These are phyloP conservation scores for Lasaia peninsularis DNA, from an alignment of 1,140 invertebrate species.

Conservation along the genomic window DNA sequence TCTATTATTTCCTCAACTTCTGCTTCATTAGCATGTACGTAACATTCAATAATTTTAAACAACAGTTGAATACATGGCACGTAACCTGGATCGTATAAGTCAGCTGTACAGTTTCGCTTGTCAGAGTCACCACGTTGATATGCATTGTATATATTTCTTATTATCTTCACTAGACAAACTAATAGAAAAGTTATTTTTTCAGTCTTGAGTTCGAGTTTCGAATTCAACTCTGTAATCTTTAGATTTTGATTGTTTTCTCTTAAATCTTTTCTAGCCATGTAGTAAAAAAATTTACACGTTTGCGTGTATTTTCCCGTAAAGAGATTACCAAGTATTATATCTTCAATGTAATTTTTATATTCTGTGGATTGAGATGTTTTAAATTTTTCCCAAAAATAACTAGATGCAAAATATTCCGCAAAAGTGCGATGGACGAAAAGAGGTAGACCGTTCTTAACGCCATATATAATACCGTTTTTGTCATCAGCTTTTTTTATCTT, in stretches of 20 bases:
- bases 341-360: not conserved
- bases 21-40: not conserved
- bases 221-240: no score
- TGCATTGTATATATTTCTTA: slow-evolving; percentile 1
- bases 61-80: not conserved
- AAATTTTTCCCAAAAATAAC: slow-evolving; percentile 13
- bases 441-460: not conserved
- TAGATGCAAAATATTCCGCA: slow-evolving; percentile 15
- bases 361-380: not conserved
- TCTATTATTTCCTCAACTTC: not conserved
- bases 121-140: slow-evolving; percentile 2
- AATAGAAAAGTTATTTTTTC: not conserved
- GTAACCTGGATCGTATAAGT: not conserved
- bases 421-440: slow-evolving; percentile 8
- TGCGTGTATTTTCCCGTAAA: slow-evolving; percentile 2
- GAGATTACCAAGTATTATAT: not conserved
- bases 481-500: slow-evolving; percentile 2
- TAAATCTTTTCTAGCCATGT: not conserved
- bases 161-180: not conserved
- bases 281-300: slow-evolving; percentile 14
- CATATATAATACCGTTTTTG: slow-evolving; percentile 8
- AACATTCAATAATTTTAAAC: slow-evolving; percentile 4
- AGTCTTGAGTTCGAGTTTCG: no score
- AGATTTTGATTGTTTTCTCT: not conserved
- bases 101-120: not conserved